Evolutionary conservation across 2,113 vertebrate genomes (phyloP).

Genomic region (Hippocampus zosterae): DNA sequence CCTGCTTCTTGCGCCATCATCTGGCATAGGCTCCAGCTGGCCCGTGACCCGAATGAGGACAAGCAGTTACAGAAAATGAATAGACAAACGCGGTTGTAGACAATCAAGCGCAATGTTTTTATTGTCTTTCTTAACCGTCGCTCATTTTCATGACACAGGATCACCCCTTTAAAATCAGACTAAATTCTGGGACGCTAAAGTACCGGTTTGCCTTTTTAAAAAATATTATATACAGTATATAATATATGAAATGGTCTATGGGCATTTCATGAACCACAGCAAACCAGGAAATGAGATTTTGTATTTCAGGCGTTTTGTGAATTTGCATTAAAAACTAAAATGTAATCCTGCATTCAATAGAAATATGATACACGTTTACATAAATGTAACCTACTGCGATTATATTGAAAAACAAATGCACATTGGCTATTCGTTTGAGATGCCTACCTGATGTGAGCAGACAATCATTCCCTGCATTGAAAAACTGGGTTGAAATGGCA

Average conservation of each 20-base stretch:
- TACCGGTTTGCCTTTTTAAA: not conserved
- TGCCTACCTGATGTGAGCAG: too few relatives aligned
- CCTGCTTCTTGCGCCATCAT: not conserved
- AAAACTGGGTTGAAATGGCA: not conserved
- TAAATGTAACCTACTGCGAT: not conserved
- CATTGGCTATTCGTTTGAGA: too few relatives aligned
- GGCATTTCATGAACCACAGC: too few relatives aligned
- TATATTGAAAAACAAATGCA: not conserved
- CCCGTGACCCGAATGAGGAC: not conserved
- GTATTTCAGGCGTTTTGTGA: too few relatives aligned
- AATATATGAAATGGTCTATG: too few relatives aligned
- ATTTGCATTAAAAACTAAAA: too few relatives aligned
- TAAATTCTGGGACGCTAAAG: not conserved
- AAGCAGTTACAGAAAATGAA: not conserved
- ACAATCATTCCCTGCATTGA: not conserved
- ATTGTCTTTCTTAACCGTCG: not conserved
- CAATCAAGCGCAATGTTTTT: not conserved
- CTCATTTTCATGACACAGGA: not conserved
- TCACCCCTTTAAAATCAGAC: not conserved
- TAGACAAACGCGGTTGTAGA: not conserved
- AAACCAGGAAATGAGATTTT: too few relatives aligned
- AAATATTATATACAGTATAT: too few relatives aligned
- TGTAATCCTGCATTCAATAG: too few relatives aligned
- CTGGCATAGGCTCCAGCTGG: not conserved
- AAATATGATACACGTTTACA: too few relatives aligned